Base-by-base conservation (phyloP, 1,140 invertebrate genomes). In the Bombus confusus region DNA sequence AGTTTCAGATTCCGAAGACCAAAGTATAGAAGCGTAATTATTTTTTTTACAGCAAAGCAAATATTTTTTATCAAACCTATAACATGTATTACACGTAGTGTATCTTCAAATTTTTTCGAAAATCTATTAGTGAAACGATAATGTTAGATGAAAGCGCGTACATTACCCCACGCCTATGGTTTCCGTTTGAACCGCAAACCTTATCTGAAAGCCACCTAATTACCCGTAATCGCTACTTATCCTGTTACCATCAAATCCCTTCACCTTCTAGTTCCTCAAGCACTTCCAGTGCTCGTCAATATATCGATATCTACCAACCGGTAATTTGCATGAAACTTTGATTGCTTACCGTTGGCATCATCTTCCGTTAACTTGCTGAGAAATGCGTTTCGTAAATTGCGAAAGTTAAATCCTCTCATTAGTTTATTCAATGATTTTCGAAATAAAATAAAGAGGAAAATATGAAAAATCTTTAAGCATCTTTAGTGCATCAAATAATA, bases 271-370 rank as follows among this genome's bases (percentile, higher is more conserved):
- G 43, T 68, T 83, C 43, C 73, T 76, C 18, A 69, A 64, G 81
- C 74, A 59, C 43, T 74, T 77, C 62, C 47, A 22, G 18, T 52
- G 22, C 43, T 66, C 81, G 73, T 62, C 28, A n/a, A 83, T 83
- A 41, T 69, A 77, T 77, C 47, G 64, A 59, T 62, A n/a, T 13
- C 59, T n/a, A 62, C 59, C 28, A n/a, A n/a, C 81, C 64, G 64
- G 81, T 77, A 83, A 83, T 83, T 77, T 77, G 12, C 74, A 83
- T 83, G 81, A 83, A 77, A 83, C 64, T 83, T 83, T 62, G 59
- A 62, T 62, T 77, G 28, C 47, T 52, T 52, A 52, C 18, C 18
- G 47, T 52, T 22, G 47, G 18, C 81, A 78, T 83, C 74, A 69
- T 83, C 47, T 52, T 77, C 64, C 81, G n/a, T 57, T 75, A 69